phyloP scores from a whole-genome alignment of 2,888 invertebrate genomes.

The Chymomyza caudatula region DNA sequence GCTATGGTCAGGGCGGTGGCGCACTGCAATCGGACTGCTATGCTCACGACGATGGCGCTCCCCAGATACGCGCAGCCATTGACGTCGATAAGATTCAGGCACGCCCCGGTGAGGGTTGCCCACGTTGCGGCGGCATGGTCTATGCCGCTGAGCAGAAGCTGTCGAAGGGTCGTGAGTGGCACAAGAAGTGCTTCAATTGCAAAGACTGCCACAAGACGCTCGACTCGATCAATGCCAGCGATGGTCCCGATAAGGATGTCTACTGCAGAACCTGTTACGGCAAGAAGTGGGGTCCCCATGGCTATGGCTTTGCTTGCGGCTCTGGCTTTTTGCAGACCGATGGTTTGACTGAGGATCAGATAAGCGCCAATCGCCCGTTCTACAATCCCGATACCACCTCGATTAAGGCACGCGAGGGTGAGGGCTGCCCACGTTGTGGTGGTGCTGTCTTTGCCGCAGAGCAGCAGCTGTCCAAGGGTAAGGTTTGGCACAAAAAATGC shows the following conservation, averaged over 20 bases:
- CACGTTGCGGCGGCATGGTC: conserved; percentile 92
- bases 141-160: conserved; percentile 96
- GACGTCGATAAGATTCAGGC: conserved; percentile 90
- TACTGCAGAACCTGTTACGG: conserved; percentile 99
- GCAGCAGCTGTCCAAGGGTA: conserved; percentile 96
- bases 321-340: conserved; percentile 96
- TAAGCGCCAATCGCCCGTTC: conserved; percentile 88
- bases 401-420: conserved; percentile 91
- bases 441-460: conserved; percentile 98
- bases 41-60: conserved; percentile 82
- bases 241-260: conserved; percentile 94
- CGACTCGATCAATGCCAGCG: conserved; percentile 97
- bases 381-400: conserved; percentile 92
- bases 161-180: conserved; percentile 94
- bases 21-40: conserved; percentile 93
- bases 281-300: conserved; percentile 98
- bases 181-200: conserved; percentile 95
- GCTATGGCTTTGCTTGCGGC: conserved; percentile 96
- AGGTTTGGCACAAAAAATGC: conserved; percentile 98
- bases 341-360: conserved; percentile 91
- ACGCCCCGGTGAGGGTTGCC: conserved; percentile 91
- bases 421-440: conserved; percentile 95
- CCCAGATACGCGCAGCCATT: conserved; percentile 82
- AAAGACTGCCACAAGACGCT: conserved; percentile 94
- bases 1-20: conserved; percentile 97